Base-by-base conservation (phyloP, 2,113 vertebrate genomes). In the Cricetomys ansorgei region DNA sequence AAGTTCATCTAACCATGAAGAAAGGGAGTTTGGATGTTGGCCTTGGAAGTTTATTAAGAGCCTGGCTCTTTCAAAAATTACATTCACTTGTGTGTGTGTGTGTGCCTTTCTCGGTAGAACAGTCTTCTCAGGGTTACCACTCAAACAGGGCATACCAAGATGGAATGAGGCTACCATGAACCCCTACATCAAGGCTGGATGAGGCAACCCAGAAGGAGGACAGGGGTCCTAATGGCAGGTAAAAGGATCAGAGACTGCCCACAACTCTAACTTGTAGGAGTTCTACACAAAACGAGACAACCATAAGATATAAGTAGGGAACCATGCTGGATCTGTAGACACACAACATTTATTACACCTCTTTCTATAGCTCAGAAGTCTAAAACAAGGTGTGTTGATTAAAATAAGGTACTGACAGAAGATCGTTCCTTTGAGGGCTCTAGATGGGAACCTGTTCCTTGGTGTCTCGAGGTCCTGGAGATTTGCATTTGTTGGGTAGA, bases 21-120 rank as follows among this genome's bases (percentile, higher is more conserved):
- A 89, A 53, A 67, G 4, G 3, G 17, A n/a, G 23, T 67, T 80
- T 94, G 65, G n/a, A 86, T 76, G 92, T 80, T 59, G 86, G 64
- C 2, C 0, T 17, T 27, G 50, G 45, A 31, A 9, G 0, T 55
- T 84, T 0, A 0, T 92, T 75, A 89, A 76, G 7, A 76, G 34
- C 4, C 19, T 86, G 62, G 10, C 34, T 55, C n/a, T 31, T 27
- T 53, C 17, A 10, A 67, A 67, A 65, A 23, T 50, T 21, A 64
- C 4, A 85, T 37, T 37, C 3, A 3, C 50, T 37, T 76, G 45
- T 75, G 25, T 80, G 5, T 4, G 0, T 59, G 11, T 40, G 11
- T 8, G 23, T 2, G 12, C 3, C 15, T 3, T 0, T 23, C n/a
- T n/a, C n/a, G n/a, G n/a, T n/a, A n/a, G n/a, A n/a, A n/a, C n/a